Evolutionary conservation across 2,888 invertebrate species (phyloP).

Genomic region (Sinhomidia bicolor): DNA sequence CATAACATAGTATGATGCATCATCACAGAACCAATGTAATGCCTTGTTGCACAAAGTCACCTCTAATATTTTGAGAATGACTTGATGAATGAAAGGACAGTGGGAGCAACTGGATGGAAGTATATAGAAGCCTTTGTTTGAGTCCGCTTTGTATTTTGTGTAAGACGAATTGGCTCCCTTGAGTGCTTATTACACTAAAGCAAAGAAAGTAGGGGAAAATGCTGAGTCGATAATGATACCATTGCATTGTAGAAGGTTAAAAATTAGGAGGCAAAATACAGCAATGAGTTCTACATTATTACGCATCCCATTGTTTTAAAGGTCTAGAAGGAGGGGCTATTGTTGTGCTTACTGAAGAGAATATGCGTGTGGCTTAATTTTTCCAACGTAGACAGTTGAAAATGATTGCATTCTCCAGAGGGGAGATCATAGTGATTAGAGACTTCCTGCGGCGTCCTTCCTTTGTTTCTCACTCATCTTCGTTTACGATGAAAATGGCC

Average conservation of each 20-base stretch:
- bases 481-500: not conserved
- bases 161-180: too few relatives aligned
- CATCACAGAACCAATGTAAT: not conserved
- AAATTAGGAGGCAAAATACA: not conserved
- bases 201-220: not conserved
- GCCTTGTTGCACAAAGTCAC: not conserved
- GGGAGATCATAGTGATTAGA: conserved; percentile 1
- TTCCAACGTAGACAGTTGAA: not conserved
- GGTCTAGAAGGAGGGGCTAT: not conserved
- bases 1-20: not conserved
- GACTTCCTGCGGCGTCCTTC: conserved; percentile 39
- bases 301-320: conserved; percentile 14
- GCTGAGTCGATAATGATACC: too few relatives aligned
- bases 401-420: not conserved
- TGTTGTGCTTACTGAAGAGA: not conserved
- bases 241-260: not conserved
- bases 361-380: conserved; percentile 26
- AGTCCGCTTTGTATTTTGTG: too few relatives aligned
- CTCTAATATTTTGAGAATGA: not conserved
- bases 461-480: not conserved
- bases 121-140: not conserved
- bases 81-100: not conserved
- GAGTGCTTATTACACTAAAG: not conserved
- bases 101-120: not conserved
- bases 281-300: not conserved